phyloP scores from a whole-genome alignment of 2,888 invertebrate genomes.

The Flexamia atlantica region DNA sequence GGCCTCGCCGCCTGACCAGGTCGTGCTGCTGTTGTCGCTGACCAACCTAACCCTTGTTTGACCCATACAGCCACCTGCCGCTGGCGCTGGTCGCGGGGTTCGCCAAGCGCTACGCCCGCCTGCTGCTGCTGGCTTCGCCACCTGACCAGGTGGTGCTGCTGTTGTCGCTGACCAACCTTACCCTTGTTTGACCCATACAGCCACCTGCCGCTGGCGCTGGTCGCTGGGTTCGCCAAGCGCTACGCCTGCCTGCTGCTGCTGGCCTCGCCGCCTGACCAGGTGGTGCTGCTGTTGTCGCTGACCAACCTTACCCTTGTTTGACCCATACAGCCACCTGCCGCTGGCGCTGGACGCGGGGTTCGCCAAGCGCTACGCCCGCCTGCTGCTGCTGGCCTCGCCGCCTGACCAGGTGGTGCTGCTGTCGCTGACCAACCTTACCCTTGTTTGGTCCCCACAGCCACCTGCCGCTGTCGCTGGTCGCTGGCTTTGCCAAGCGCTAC shows the following conservation, averaged over 20 bases:
- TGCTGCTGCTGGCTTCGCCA: constrained; percentile 90
- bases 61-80: constrained; percentile 94
- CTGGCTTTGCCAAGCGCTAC: constrained; percentile 94
- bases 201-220: constrained; percentile 74
- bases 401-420: constrained; percentile 87
- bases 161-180: constrained; percentile 94
- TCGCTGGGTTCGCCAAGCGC: constrained; percentile 91
- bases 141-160: constrained; percentile 87
- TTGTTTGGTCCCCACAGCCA: too few species aligned
- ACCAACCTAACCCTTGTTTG: too few species aligned
- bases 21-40: constrained; percentile 87
- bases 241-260: constrained; percentile 89
- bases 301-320: too few species aligned
- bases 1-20: constrained; percentile 89
- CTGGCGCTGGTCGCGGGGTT: constrained; percentile 95
- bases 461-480: constrained; percentile 93
- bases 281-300: constrained; percentile 88
- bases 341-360: constrained; percentile 95
- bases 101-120: constrained; percentile 90
- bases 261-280: constrained; percentile 89
- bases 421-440: constrained; percentile 91
- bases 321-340: constrained; percentile 94
- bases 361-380: constrained; percentile 90
- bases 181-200: constrained; percentile 84
- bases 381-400: constrained; percentile 90